These are phyloP conservation scores for Drosophila greeni DNA, from an alignment of 2,888 invertebrate genomes.

Conservation along the genomic window DNA sequence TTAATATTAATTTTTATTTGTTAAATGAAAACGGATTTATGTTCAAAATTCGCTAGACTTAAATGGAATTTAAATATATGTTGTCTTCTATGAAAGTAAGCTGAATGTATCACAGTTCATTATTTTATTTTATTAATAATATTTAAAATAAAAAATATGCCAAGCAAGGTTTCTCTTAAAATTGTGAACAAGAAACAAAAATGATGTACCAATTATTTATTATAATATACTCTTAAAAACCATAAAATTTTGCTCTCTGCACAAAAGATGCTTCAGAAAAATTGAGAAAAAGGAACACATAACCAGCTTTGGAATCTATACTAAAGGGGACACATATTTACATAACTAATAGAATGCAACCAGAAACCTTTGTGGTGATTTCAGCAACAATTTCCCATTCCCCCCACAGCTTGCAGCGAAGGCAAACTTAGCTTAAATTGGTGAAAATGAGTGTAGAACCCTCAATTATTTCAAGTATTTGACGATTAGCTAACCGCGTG, in stretches of 20 bases:
- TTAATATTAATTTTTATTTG: background rate
- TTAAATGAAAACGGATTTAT: background rate
- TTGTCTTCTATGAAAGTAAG: no score
- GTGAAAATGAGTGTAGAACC: constrained; percentile 22
- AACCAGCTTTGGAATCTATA: background rate
- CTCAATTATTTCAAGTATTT: constrained; percentile 68
- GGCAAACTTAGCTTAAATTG: constrained; percentile 40
- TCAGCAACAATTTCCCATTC: background rate
- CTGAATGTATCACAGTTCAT: no score
- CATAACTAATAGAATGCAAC: constrained; percentile 7
- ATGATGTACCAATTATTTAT: no score
- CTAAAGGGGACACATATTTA: background rate
- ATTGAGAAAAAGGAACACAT: background rate
- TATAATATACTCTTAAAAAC: background rate
- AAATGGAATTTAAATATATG: no score
- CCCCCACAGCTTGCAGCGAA: background rate
- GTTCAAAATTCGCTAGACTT: background rate
- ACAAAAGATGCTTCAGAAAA: background rate
- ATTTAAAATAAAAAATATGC: no score
- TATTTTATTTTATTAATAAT: no score
- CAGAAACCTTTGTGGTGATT: background rate
- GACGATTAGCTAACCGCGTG: constrained; percentile 53
- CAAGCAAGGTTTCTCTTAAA: no score
- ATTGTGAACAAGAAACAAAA: no score
- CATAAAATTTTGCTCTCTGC: background rate